Evolutionary conservation across 2,888 invertebrate species (phyloP).

Genomic region (Xiphydria camelus): DNA sequence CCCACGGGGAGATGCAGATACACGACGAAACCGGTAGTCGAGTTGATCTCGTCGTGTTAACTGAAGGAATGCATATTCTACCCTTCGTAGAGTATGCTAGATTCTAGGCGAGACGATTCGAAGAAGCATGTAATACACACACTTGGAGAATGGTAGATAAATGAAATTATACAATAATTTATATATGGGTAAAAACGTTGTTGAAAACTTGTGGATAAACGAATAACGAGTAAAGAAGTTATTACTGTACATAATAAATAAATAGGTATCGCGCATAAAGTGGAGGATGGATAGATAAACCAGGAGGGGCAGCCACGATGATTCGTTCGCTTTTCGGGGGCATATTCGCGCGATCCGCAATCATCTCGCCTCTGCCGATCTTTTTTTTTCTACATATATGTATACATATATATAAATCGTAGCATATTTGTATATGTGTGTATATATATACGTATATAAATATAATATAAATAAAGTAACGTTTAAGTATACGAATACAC

Average conservation of each 20-base stretch:
- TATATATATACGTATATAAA: slow-evolving; percentile 30
- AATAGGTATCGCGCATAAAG: slow-evolving; percentile 21
- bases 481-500: slow-evolving; percentile 35
- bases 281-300: slow-evolving; percentile 14
- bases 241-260: slow-evolving; percentile 34
- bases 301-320: slow-evolving; percentile 11
- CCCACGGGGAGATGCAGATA: too few relatives aligned
- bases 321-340: slow-evolving; percentile 7
- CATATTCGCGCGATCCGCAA: slow-evolving; percentile 5
- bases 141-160: slow-evolving; percentile 24
- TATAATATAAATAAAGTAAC: slow-evolving; percentile 41
- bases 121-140: too few relatives aligned
- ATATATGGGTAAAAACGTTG: slow-evolving; percentile 30
- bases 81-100: too few relatives aligned
- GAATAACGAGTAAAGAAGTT: slow-evolving; percentile 29
- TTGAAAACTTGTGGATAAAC: slow-evolving; percentile 41
- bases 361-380: slow-evolving; percentile 11
- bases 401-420: slow-evolving; percentile 25
- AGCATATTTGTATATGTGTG: slow-evolving; percentile 19
- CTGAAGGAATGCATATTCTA: too few relatives aligned
- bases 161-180: slow-evolving; percentile 35
- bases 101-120: too few relatives aligned
- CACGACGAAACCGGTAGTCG: too few relatives aligned
- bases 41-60: too few relatives aligned
- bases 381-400: slow-evolving; percentile 29